Conservation (phyloP, 2,113 vertebrate species). For the Clarias batrachus region DNA sequence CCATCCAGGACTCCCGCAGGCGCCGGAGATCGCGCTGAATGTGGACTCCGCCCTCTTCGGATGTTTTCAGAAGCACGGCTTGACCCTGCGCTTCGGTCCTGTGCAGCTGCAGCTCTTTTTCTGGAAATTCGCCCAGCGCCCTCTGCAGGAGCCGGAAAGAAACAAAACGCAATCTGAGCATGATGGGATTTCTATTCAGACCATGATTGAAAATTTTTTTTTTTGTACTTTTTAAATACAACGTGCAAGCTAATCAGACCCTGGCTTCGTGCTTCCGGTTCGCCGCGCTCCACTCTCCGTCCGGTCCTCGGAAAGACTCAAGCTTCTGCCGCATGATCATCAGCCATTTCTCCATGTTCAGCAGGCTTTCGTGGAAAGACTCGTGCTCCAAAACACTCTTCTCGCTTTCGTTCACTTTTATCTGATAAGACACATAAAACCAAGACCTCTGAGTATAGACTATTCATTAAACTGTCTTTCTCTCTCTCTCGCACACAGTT, state of each 20-base stretch:
- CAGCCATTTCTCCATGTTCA: conserved; percentile 82
- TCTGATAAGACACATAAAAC: conserved; percentile 51
- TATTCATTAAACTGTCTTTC: no score
- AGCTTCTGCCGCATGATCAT: conserved; percentile 73
- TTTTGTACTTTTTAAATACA: no score
- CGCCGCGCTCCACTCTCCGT: conserved; percentile 63
- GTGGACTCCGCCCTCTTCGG: conserved; percentile 76
- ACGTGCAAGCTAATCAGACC: conserved; percentile 63
- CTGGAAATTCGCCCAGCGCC: conserved; percentile 79
- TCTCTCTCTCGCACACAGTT: no score
- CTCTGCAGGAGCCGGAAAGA: conserved; percentile 67
- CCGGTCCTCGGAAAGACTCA: conserved; percentile 63
- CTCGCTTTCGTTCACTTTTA: conserved; percentile 63
- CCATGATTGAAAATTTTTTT: not conserved
- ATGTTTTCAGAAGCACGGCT: conserved; percentile 76
- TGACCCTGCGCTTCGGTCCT: conserved; percentile 75
- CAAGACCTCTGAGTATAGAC: no score
- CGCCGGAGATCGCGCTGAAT: conserved; percentile 76
- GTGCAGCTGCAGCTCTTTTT: conserved; percentile 83
- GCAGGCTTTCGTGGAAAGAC: conserved; percentile 74
- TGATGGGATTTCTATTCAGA: not conserved
- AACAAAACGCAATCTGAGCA: not conserved
- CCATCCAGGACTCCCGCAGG: conserved; percentile 70
- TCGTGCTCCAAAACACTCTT: conserved; percentile 72
- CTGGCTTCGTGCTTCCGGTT: conserved; percentile 72